Percentiles rank a stretch among this genome's conserved stretches.
Evolutionary conservation across 2,888 invertebrate genomes (phyloP).

Genomic region (Chironomus tentans): DNA sequence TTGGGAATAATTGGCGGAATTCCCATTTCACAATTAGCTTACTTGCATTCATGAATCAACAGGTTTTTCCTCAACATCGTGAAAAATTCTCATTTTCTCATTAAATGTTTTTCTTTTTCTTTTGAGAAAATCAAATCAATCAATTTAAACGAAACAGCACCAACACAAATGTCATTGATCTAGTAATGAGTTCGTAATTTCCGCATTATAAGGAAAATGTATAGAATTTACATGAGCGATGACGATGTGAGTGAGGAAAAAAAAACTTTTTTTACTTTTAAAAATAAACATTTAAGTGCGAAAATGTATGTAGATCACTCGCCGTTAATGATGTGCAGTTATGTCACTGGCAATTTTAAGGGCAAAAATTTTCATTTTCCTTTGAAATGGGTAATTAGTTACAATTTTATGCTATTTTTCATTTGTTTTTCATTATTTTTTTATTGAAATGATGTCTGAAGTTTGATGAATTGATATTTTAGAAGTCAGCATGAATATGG

Average conservation of each 20-base stretch:
- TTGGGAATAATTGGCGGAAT: not conserved
- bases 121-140: too few relatives aligned
- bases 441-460: too few relatives aligned
- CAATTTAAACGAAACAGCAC: too few relatives aligned
- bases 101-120: not conserved
- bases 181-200: constrained; percentile 12
- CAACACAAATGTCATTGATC: not conserved
- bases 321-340: not conserved
- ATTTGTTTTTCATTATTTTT: too few relatives aligned
- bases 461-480: too few relatives aligned
- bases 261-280: not conserved
- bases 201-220: constrained; percentile 8
- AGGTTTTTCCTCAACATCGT: not conserved
- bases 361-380: not conserved
- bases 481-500: too few relatives aligned
- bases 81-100: not conserved
- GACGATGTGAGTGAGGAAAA: too few relatives aligned
- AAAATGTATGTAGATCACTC: not conserved
- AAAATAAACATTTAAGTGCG: not conserved
- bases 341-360: not conserved
- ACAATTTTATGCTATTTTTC: too few relatives aligned
- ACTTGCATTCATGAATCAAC: not conserved
- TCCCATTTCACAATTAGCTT: not conserved
- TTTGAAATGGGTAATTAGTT: too few relatives aligned
- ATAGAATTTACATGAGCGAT: too few relatives aligned